A percentile compares a stretch with the other conserved stretches of the same genome.
Conservation (phyloP, 2,888 invertebrate species). For the Drosophila paramelanica region DNA sequence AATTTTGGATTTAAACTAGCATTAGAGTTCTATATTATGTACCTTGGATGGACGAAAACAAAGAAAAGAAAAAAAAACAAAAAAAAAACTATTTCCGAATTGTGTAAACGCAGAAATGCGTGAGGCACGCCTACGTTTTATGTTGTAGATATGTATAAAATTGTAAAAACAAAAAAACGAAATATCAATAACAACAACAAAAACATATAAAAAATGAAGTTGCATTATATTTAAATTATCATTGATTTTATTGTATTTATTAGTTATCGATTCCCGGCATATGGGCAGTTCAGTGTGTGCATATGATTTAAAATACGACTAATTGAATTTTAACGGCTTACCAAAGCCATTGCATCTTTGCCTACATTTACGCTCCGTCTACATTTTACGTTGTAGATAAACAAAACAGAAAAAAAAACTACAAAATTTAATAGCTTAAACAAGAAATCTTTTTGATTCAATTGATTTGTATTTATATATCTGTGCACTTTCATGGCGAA, state of each 20-base stretch:
- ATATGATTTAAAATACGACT: background rate
- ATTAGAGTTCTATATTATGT: slow-evolving; percentile 64
- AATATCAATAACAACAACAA: slow-evolving; percentile 36
- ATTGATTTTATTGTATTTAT: background rate
- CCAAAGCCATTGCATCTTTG: background rate
- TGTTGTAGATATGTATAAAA: slow-evolving; percentile 78
- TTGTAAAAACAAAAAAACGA: slow-evolving; percentile 55
- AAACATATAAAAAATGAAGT: slow-evolving; percentile 35
- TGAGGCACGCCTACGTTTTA: slow-evolving; percentile 53
- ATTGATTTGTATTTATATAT: background rate
- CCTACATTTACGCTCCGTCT: background rate
- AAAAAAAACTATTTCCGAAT: slow-evolving; percentile 38
- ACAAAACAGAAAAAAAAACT: background rate
- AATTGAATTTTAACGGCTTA: slow-evolving; percentile 14
- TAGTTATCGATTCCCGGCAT: slow-evolving; percentile 2
- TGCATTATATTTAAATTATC: slow-evolving; percentile 16
- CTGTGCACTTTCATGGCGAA: background rate
- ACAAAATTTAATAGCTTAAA: background rate
- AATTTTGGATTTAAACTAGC: slow-evolving; percentile 38
- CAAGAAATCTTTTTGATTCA: no score
- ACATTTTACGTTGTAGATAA: no score
- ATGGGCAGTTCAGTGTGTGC: slow-evolving; percentile 1
- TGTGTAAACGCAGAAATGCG: slow-evolving; percentile 36
- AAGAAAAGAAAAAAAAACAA: slow-evolving; percentile 5
- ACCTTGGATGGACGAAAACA: slow-evolving; percentile 57